These are phyloP conservation scores for Epinotia brunnichana DNA, from an alignment of 2,888 invertebrate genomes.

Conservation along the genomic window DNA sequence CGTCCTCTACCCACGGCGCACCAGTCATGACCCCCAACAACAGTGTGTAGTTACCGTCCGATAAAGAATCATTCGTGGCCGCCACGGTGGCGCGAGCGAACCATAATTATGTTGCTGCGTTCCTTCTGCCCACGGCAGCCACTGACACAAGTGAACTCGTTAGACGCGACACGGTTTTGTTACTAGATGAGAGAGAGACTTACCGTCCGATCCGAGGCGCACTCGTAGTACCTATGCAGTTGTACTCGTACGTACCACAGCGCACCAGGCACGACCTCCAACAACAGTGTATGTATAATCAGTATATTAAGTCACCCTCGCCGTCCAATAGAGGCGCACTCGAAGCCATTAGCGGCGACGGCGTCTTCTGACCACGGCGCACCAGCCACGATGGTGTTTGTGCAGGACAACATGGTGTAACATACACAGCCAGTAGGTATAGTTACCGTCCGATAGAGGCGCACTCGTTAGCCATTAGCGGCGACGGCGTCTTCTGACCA, in stretches of 20 bases:
- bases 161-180: too few relatives aligned
- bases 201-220: conserved; percentile 85
- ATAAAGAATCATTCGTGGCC: not conserved
- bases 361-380: too few relatives aligned
- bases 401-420: too few relatives aligned
- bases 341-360: too few relatives aligned
- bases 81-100: not conserved
- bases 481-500: not conserved
- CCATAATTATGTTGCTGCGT: not conserved
- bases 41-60: not conserved
- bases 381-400: too few relatives aligned
- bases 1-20: not conserved
- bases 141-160: not conserved
- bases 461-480: not conserved
- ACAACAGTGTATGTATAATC: conserved; percentile 53
- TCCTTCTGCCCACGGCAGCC: not conserved
- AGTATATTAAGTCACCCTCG: too few relatives aligned
- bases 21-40: not conserved
- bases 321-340: too few relatives aligned
- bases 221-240: conserved; percentile 83
- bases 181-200: not conserved
- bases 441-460: too few relatives aligned
- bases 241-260: conserved; percentile 52
- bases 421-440: too few relatives aligned
- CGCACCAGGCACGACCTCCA: conserved; percentile 75